These are phyloP conservation scores for Rallus crepitans DNA, from an alignment of 2,797 vertebrate genomes.

Conservation along the genomic window DNA sequence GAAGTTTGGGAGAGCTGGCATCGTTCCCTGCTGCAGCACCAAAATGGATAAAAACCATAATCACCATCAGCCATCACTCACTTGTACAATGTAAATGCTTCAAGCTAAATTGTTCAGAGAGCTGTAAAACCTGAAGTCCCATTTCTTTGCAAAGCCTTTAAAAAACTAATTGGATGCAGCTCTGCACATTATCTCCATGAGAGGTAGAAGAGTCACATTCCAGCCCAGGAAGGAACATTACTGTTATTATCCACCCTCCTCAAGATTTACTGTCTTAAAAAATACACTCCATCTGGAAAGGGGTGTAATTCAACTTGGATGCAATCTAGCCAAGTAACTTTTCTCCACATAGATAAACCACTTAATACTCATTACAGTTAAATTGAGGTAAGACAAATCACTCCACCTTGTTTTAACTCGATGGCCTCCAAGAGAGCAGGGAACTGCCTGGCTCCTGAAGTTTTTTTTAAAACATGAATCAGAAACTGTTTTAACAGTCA, in stretches of 20 bases:
- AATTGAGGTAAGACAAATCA: conserved; percentile 58
- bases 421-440: background rate
- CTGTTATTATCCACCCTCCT: conserved; percentile 15
- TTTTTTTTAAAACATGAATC: conserved; percentile 44
- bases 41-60: background rate
- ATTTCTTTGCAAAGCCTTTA: conserved; percentile 5
- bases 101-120: background rate
- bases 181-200: background rate
- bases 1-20: rapidly evolving
- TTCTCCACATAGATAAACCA: conserved; percentile 58
- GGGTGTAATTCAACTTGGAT: conserved; percentile 42
- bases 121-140: background rate
- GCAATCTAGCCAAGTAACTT: conserved; percentile 52
- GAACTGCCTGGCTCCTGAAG: conserved; percentile 10
- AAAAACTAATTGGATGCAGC: conserved; percentile 5
- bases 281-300: conserved; percentile 46
- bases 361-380: conserved; percentile 66
- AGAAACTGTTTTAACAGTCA: conserved; percentile 35
- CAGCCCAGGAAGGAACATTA: conserved; percentile 8
- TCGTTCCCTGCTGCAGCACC: rapidly evolving
- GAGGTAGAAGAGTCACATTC: background rate
- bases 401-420: conserved; percentile 44
- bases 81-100: background rate
- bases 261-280: conserved; percentile 54
- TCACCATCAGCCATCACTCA: background rate